Base-by-base conservation (phyloP, 2,888 invertebrate genomes). In the Arrhopalites spinosus region DNA sequence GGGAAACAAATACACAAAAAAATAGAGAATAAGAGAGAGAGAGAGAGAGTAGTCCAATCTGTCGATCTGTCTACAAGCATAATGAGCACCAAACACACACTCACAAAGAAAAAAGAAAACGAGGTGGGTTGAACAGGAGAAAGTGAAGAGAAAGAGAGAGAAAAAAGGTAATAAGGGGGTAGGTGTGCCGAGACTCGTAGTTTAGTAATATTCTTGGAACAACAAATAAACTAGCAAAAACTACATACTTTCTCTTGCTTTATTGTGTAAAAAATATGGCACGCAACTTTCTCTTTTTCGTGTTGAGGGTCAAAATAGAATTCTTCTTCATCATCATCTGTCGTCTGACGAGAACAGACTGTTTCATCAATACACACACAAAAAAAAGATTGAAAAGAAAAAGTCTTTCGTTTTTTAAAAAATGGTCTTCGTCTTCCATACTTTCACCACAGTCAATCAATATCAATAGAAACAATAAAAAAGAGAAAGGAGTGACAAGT, bases 221-320 rank as follows among this genome's bases (percentile, higher is more conserved):
- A 50, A 50, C 50, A 50, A 50, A 50, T 50, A 50, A 50, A 50
- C 50, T 50, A 50, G 50, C 2, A 50, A 17, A 15, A 50, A 50
- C 15, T n/a, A 50, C 50, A 50, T n/a, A 50, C 50, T 50, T 50
- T n/a, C 17, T 50, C 50, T 50, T 50, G 2, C 3, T 50, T 50
- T n/a, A n/a, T 50, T 50, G 15, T 50, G 50, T 17, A 50, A 36
- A 36, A 36, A 50, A 50, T n/a, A n/a, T n/a, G 17, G n/a, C 50
- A 50, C 50, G 50, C 50, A 50, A 50, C n/a, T 36, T 36, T 36
- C 36, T 36, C 36, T 11, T 50, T 50, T 50, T 15, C 50, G 50
- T 50, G 50, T 50, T 50, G 50, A 50, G 50, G n/a, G 50, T 50
- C 50, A n/a, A 50, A n/a, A 50, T 50, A n/a, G n/a, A n/a, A n/a